Conservation (phyloP, 2,888 invertebrate genomes). For the Pelosia muscerda region DNA sequence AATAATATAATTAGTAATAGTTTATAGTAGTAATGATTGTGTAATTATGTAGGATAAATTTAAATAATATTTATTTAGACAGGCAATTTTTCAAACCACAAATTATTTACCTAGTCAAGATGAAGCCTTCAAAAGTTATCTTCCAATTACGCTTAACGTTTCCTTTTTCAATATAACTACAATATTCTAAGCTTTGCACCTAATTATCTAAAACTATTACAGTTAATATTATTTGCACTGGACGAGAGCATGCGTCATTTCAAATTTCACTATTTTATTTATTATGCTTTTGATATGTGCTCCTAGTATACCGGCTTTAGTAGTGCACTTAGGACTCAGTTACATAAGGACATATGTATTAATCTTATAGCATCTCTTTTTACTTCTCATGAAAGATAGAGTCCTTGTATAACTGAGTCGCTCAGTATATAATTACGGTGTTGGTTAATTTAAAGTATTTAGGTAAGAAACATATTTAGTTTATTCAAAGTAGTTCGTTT, state of each 20-base stretch:
- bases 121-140: not conserved
- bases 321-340: not conserved
- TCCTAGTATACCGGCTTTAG: slow-evolving; percentile 32
- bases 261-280: slow-evolving; percentile 57
- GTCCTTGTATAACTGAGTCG: not conserved
- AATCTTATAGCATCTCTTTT: not conserved
- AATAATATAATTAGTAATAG: no score
- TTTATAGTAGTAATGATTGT: no score
- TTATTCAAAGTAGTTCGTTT: not conserved
- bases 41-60: not conserved
- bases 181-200: slow-evolving; percentile 45
- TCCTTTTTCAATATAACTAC: slow-evolving; percentile 21
- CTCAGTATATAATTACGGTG: slow-evolving; percentile 2
- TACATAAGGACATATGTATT: not conserved
- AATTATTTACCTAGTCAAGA: slow-evolving; percentile 7
- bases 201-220: slow-evolving; percentile 42
- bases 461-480: not conserved
- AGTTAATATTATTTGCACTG: slow-evolving; percentile 46
- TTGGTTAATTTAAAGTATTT: not conserved
- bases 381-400: not conserved
- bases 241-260: slow-evolving; percentile 61
- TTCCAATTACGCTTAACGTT: slow-evolving; percentile 24
- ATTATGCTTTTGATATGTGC: slow-evolving; percentile 49
- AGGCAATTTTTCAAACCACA: slow-evolving; percentile 7
- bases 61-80: not conserved